Evolutionary conservation across 2,797 vertebrate genomes (phyloP).

Genomic region (Pantherophis alleghaniensis): DNA sequence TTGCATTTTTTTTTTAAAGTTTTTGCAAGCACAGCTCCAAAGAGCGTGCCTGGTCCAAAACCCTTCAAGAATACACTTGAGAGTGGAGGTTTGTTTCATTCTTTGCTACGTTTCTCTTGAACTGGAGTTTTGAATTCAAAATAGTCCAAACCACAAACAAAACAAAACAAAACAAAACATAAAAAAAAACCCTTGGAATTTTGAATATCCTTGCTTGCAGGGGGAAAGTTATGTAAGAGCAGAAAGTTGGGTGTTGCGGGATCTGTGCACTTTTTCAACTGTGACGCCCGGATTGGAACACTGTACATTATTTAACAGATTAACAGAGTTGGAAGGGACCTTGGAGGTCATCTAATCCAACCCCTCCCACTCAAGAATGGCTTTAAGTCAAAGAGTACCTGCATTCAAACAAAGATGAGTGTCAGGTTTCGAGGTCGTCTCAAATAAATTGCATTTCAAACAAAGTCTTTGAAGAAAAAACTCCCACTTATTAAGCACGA

Average conservation of each 20-base stretch:
- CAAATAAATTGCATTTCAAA: too few relatives aligned
- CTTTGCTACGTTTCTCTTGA: neutral
- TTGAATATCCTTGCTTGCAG: neutral
- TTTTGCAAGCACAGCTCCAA: neutral
- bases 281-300: neutral
- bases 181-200: neutral
- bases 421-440: too few relatives aligned
- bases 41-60: neutral
- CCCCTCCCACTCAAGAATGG: too few relatives aligned
- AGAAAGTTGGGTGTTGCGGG: neutral
- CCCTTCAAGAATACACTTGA: neutral
- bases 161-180: too few relatives aligned
- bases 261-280: neutral
- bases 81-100: neutral
- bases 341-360: too few relatives aligned
- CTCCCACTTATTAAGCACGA: too few relatives aligned
- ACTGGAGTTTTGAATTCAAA: neutral
- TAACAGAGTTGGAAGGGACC: too few relatives aligned
- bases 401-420: too few relatives aligned
- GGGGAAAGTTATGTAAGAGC: neutral
- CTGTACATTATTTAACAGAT: too few relatives aligned
- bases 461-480: too few relatives aligned
- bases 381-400: too few relatives aligned
- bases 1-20: neutral
- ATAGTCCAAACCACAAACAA: neutral